These are phyloP conservation scores for Scarus forsteni DNA, from an alignment of 2,797 vertebrate species.

Conservation along the genomic window DNA sequence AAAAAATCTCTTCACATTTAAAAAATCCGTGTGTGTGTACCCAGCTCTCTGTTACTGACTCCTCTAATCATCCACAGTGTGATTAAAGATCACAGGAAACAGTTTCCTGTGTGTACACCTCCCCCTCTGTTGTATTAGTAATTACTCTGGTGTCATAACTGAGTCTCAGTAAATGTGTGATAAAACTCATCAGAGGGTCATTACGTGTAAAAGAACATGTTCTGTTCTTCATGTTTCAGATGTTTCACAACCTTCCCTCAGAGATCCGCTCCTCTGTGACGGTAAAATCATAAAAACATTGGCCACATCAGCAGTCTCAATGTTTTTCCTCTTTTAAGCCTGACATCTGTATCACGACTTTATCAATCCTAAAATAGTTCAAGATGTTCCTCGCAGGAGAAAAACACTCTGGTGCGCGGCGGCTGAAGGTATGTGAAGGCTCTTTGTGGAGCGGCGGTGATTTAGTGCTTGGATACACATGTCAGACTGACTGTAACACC, in stretches of 20 bases:
- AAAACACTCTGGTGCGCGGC: constrained; percentile 16
- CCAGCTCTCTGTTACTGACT: too few species aligned
- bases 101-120: too few species aligned
- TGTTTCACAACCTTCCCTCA: not conserved
- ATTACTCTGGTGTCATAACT: not conserved
- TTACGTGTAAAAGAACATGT: not conserved
- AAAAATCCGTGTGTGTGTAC: too few species aligned
- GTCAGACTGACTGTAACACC: constrained; percentile 64
- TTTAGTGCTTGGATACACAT: constrained; percentile 59
- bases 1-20: too few species aligned
- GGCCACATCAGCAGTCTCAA: constrained; percentile 35
- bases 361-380: constrained; percentile 71
- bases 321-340: constrained; percentile 47
- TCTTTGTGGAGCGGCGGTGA: constrained; percentile 55
- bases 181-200: not conserved
- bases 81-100: too few species aligned
- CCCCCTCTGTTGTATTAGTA: not conserved
- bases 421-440: constrained; percentile 51
- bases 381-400: constrained; percentile 68
- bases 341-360: constrained; percentile 71
- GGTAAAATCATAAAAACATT: constrained; percentile 44
- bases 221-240: not conserved
- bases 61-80: too few species aligned
- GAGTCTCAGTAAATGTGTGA: too few species aligned
- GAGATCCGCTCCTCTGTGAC: constrained; percentile 27